A percentile compares a stretch with the other conserved stretches of the same genome.
Evolutionary conservation across 2,113 vertebrate species (phyloP).

Genomic region (Pseudorectes ferrugineus): DNA sequence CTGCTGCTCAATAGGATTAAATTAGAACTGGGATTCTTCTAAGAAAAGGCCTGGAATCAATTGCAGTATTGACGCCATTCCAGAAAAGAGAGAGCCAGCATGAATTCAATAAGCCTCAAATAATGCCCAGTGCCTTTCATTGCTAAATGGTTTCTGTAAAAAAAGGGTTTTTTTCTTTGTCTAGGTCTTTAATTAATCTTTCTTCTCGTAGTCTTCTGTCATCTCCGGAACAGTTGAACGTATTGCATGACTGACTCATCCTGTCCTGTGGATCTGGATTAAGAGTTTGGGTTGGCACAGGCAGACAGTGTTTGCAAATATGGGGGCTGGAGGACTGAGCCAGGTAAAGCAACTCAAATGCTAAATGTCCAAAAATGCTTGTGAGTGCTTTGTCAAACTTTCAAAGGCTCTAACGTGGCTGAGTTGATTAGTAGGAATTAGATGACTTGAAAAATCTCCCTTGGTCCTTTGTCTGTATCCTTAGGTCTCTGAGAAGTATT

Average conservation of each 20-base stretch:
- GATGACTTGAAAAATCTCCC: neutral
- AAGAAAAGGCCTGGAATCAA: conserved; percentile 12
- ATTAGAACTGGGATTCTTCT: conserved; percentile 26
- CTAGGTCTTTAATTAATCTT: neutral
- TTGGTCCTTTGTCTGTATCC: neutral
- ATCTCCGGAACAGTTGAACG: neutral
- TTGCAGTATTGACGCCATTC: neutral
- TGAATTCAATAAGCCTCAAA: neutral
- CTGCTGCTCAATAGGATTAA: conserved; percentile 6
- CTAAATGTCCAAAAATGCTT: neutral
- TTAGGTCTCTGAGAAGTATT: neutral
- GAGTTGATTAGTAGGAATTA: neutral
- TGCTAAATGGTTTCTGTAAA: neutral
- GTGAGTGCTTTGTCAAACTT: neutral
- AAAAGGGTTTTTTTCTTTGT: neutral
- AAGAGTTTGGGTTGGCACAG: neutral
- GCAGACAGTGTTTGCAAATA: neutral
- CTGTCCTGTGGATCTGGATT: neutral
- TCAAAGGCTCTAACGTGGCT: neutral
- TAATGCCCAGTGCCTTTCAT: neutral
- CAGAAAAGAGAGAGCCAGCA: neutral
- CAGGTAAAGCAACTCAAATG: neutral
- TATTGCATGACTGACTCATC: neutral
- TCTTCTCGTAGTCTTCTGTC: neutral
- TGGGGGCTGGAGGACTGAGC: neutral